Evolutionary conservation across 2,797 vertebrate species (phyloP), one percentile per base, ranked within the genome.

Genomic region (Diglossa cyanea): DNA sequence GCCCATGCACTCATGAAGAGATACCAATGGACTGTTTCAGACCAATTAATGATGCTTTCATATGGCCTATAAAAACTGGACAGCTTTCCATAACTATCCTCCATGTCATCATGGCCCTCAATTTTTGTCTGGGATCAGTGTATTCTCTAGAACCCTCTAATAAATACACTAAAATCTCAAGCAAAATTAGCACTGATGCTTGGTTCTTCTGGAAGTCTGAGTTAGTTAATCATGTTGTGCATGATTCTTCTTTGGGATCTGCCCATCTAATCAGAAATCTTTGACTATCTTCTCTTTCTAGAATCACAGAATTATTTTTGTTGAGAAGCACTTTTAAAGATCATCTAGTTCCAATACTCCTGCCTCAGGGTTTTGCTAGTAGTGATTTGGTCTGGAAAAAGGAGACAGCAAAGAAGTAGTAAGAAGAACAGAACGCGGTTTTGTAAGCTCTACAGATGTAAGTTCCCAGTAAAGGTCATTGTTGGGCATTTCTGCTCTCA

Each of bases 311-410:
- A 47, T 8, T 1, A 3, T 26, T 70, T 86, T 16, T 17, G 5
- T 51, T 75, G 11, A 40, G 21, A 66, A 6, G 11, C 9, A 16
- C 13, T 23, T 73, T 58, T 35, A 47, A 83, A 86, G 17, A 42
- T 61, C 4, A 37, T 26, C 16, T 47, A 18, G 4, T 55, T 79
- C 26, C 13, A 79, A 0, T 6, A 2, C 3, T 9, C 2, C 30
- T 74, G 31, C 4, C n/a, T 33, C 4, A 3, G 15, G 8, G 8
- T 57, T 80, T 84, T 18, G 2, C 13, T 35, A 23, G 3, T 3
- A 45, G 16, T 24, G 18, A 12, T 54, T 37, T 83, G 4, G 1
- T 42, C 13, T 44, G 23, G n/a, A 48, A 15, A 44, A 86, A 63
- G 18, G 14, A 70, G 24, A 17, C 4, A 76, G 2, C 4, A n/a